A percentile compares a stretch with the other conserved stretches of the same genome.
phyloP scores from a whole-genome alignment of 1,140 invertebrate species.

The Oryzaephilus surinamensis region DNA sequence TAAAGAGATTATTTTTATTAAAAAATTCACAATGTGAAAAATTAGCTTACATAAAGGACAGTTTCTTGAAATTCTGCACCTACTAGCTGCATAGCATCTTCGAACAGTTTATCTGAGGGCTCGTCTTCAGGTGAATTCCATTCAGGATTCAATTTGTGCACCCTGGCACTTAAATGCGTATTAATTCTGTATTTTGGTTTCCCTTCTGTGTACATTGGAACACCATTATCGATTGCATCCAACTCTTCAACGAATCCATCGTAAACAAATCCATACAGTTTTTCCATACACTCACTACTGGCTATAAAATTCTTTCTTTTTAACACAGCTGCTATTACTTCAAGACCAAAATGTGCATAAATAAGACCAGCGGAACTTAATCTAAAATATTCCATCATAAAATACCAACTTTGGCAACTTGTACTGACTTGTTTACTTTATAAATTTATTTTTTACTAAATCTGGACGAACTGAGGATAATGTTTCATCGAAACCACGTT shows the following conservation, averaged over 20 bases:
- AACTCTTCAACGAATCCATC: slow-evolving; percentile 86
- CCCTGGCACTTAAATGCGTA: slow-evolving; percentile 66
- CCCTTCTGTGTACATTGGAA: slow-evolving; percentile 63
- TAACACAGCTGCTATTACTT: slow-evolving; percentile 55
- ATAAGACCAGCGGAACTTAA: slow-evolving; percentile 93
- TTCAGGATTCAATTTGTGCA: slow-evolving; percentile 68
- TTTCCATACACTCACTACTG: slow-evolving; percentile 41
- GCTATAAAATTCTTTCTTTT: slow-evolving; percentile 36
- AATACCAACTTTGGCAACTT: not conserved
- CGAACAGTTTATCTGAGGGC: slow-evolving; percentile 50
- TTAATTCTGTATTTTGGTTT: slow-evolving; percentile 70
- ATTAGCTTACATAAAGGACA: slow-evolving; percentile 41
- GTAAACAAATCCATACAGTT: slow-evolving; percentile 78
- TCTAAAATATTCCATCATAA: slow-evolving; percentile 42
- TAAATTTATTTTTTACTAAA: slow-evolving; percentile 28
- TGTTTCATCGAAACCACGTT: slow-evolving; percentile 56
- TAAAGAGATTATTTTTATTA: slow-evolving; percentile 32
- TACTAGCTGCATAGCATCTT: slow-evolving; percentile 67
- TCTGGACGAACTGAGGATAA: slow-evolving; percentile 45
- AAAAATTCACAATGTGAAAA: slow-evolving; percentile 7
- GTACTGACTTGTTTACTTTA: slow-evolving; percentile 22
- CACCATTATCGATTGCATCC: slow-evolving; percentile 94
- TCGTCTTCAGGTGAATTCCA: slow-evolving; percentile 65
- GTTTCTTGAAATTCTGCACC: slow-evolving; percentile 70
- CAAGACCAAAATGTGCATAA: slow-evolving; percentile 82